phyloP scores from a whole-genome alignment of 2,113 vertebrate genomes.

The Odontesthes bonariensis region DNA sequence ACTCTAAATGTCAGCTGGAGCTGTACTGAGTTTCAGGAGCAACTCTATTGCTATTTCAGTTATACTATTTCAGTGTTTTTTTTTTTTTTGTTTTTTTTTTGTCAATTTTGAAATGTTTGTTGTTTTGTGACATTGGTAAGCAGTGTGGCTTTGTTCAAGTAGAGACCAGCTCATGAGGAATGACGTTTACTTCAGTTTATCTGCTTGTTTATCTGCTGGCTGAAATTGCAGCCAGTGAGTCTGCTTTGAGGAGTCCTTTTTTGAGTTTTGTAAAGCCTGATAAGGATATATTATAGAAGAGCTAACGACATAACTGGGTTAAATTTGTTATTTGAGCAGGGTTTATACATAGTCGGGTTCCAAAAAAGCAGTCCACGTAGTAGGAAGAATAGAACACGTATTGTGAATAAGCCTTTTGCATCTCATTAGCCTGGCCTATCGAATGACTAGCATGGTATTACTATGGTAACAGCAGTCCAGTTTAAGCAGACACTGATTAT shows the following conservation, averaged over 20 bases:
- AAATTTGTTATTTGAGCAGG: too few species aligned
- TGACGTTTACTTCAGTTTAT: background rate
- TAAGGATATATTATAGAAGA: background rate
- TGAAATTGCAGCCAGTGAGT: background rate
- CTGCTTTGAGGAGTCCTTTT: background rate
- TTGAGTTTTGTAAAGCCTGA: background rate
- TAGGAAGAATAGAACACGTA: background rate
- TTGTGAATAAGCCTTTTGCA: background rate
- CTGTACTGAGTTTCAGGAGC: background rate
- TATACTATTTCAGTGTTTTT: too few species aligned
- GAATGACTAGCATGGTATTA: background rate
- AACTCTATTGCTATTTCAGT: background rate
- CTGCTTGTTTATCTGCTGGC: too few species aligned
- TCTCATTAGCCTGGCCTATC: background rate
- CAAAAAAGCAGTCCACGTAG: background rate
- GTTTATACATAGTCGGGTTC: too few species aligned
- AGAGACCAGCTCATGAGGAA: background rate
- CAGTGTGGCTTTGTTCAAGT: too few species aligned
- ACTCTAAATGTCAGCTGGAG: constrained; percentile 32
- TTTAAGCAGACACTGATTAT: background rate
- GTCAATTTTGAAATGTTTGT: too few species aligned
- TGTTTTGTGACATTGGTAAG: too few species aligned
- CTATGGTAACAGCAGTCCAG: constrained; percentile 41
- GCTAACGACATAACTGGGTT: background rate
- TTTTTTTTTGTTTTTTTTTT: too few species aligned